These are phyloP conservation scores for Otis tarda DNA, from an alignment of 2,113 vertebrate genomes.

Conservation along the genomic window DNA sequence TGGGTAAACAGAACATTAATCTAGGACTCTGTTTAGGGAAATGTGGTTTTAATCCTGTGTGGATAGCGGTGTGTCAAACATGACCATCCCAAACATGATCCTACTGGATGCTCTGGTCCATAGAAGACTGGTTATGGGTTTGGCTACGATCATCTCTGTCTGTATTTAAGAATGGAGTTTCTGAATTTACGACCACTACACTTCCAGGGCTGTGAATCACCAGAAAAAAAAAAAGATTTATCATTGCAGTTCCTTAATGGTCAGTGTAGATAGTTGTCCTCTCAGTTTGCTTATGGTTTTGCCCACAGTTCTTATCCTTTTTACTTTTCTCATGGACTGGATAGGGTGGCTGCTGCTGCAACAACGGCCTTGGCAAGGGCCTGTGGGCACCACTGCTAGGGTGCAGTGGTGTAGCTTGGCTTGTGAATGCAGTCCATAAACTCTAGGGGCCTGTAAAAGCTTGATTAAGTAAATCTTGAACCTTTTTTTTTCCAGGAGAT, in stretches of 20 bases:
- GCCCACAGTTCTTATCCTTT: neutral
- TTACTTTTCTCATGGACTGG: neutral
- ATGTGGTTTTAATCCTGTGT: neutral
- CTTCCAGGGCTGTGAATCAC: neutral
- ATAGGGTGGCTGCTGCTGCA: neutral
- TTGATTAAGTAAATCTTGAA: neutral
- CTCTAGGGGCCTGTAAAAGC: neutral
- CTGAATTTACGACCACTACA: neutral
- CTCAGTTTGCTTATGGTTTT: neutral
- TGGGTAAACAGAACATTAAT: fast-evolving
- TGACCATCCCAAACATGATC: fast-evolving
- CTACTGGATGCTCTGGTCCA: neutral
- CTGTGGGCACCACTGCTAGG: neutral
- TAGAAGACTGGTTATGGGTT: neutral
- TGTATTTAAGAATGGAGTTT: neutral
- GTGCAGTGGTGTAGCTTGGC: neutral
- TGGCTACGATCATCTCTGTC: neutral
- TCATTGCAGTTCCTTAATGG: neutral
- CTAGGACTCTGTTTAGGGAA: neutral
- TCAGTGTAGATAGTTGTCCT: neutral
- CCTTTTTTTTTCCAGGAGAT: neutral
- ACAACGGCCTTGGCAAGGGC: neutral
- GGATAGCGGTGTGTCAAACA: neutral
- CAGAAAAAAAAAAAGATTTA: neutral
- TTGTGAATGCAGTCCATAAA: neutral